Conservation (phyloP, 2,888 invertebrate species). For the Palloptera scutellata region DNA sequence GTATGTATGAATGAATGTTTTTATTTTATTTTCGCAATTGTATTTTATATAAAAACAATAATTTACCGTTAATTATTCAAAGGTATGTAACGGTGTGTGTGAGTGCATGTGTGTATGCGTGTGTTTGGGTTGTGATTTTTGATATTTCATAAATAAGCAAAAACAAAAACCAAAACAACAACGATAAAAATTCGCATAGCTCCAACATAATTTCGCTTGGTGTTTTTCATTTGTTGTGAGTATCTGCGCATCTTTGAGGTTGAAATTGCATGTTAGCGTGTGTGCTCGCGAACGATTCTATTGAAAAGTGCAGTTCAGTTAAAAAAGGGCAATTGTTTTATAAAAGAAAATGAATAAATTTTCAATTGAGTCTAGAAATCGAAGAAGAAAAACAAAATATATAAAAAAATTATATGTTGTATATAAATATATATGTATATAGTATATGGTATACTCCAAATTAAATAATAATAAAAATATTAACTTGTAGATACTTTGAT, state of each 20-base stretch:
- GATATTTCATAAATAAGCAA: not conserved
- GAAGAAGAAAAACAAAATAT: too few species aligned
- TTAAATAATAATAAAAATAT: too few species aligned
- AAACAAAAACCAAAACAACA: not conserved
- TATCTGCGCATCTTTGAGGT: not conserved
- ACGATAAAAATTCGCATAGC: not conserved
- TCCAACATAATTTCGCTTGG: not conserved
- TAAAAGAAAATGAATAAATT: too few species aligned
- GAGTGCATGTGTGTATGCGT: slow-evolving; percentile 2
- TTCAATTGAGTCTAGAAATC: too few species aligned
- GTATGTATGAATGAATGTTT: slow-evolving; percentile 13
- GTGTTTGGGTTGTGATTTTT: slow-evolving; percentile 1
- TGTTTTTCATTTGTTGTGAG: not conserved
- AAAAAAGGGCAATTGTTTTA: too few species aligned
- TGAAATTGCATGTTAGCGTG: slow-evolving; percentile 24
- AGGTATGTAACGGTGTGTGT: slow-evolving; percentile 1
- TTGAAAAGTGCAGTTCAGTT: not conserved
- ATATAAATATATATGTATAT: too few species aligned
- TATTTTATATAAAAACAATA: not conserved
- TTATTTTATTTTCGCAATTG: not conserved
- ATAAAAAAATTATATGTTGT: too few species aligned
- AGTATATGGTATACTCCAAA: too few species aligned
- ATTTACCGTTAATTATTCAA: slow-evolving; percentile 5
- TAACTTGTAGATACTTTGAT: too few species aligned
- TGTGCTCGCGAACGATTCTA: slow-evolving; percentile 12